Evolutionary conservation across 2,888 invertebrate genomes (phyloP).

Genomic region (Arrhopalites spinosus): DNA sequence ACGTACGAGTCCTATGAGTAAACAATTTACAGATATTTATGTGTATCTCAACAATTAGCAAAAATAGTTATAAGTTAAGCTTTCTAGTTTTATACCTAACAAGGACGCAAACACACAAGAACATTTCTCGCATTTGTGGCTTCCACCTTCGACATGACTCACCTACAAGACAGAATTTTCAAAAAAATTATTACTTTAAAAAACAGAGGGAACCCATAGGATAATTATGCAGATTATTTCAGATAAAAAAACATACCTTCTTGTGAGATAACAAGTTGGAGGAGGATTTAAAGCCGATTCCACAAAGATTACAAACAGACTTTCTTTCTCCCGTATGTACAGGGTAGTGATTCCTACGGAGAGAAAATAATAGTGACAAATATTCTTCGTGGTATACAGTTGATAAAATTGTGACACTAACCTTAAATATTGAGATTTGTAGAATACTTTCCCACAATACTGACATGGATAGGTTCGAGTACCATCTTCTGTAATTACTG

Average conservation of each 20-base stretch:
- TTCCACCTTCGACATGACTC: constrained; percentile 26
- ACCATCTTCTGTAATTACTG: constrained; percentile 8
- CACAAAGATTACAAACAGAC: constrained; percentile 27
- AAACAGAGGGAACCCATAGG: too few relatives aligned
- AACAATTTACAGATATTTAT: too few relatives aligned
- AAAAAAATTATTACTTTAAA: too few relatives aligned
- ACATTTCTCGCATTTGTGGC: constrained; percentile 24
- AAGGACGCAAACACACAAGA: constrained; percentile 24
- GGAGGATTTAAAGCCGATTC: constrained; percentile 31
- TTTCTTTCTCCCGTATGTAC: constrained; percentile 31
- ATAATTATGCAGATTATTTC: too few relatives aligned
- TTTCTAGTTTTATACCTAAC: constrained; percentile 15
- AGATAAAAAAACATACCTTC: constrained; percentile 21
- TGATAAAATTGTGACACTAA: too few relatives aligned
- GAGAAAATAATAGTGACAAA: too few relatives aligned
- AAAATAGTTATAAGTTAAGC: too few relatives aligned
- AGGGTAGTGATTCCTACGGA: constrained; percentile 29
- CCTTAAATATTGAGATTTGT: constrained; percentile 33
- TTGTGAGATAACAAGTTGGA: constrained; percentile 33
- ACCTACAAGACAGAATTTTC: constrained; percentile 6
- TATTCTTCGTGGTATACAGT: too few relatives aligned
- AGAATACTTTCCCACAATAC: constrained; percentile 31
- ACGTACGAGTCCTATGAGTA: constrained; percentile 20
- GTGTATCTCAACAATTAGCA: too few relatives aligned
- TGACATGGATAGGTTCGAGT: constrained; percentile 24